Conservation (phyloP, 30 jellyfish, hydroid and myxozoan species). For the Turritopsis dohrnii region DNA sequence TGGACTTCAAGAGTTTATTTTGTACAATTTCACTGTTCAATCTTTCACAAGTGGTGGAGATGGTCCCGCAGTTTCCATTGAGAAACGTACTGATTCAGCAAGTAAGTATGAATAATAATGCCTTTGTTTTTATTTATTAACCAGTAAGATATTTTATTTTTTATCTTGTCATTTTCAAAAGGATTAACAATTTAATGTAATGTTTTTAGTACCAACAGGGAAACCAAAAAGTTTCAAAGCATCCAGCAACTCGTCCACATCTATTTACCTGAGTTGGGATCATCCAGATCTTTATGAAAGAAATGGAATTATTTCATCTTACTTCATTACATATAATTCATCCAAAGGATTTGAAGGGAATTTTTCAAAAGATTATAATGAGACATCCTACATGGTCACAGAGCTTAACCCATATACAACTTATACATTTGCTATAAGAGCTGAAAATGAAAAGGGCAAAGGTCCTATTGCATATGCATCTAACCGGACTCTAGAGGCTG, state of each 20-base stretch:
- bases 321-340: neutral
- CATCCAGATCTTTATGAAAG: neutral
- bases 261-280: neutral
- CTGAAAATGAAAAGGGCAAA: neutral
- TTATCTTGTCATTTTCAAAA: neutral
- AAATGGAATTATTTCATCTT: neutral
- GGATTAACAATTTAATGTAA: neutral
- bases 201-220: neutral
- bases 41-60: no score
- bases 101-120: no score
- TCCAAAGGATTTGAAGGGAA: neutral
- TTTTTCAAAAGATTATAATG: neutral
- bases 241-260: neutral
- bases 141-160: no score
- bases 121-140: no score
- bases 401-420: neutral
- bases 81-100: no score
- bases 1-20: no score
- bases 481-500: neutral
- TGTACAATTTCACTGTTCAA: no score
- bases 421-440: neutral
- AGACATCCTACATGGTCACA: neutral
- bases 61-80: no score
- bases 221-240: neutral
- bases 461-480: neutral